Percentiles rank a stretch among this genome's conserved stretches.
phyloP scores from a whole-genome alignment of 2,113 vertebrate genomes.

The Regulus satrapa region DNA sequence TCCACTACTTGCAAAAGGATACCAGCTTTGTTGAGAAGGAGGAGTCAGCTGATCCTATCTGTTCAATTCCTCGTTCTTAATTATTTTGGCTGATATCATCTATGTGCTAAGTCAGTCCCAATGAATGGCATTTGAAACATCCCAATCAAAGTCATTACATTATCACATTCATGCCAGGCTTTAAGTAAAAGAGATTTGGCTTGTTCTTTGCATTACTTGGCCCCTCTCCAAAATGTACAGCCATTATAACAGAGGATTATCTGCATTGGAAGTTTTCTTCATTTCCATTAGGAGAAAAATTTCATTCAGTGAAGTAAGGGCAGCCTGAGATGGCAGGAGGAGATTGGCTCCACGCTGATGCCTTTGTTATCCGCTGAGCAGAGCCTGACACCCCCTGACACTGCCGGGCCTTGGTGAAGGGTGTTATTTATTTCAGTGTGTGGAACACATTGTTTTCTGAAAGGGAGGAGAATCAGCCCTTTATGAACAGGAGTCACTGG shows the following conservation, averaged over 20 bases:
- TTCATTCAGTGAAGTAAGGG: neutral
- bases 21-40: neutral
- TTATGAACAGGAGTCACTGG: slow-evolving; percentile 21
- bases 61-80: neutral
- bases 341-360: neutral
- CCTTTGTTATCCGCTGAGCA: neutral
- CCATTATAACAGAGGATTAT: neutral
- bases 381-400: slow-evolving; percentile 64
- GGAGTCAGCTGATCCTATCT: neutral
- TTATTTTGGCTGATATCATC: neutral
- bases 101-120: neutral
- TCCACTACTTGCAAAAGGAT: neutral
- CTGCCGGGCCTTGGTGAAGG: neutral
- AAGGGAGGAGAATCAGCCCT: slow-evolving; percentile 49
- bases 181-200: slow-evolving; percentile 40
- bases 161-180: slow-evolving; percentile 30
- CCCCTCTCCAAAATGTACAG: neutral
- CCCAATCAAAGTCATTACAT: neutral
- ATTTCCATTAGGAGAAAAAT: slow-evolving; percentile 42
- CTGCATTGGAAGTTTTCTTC: slow-evolving; percentile 35
- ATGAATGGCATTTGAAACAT: neutral
- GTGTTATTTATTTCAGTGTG: slow-evolving; percentile 13
- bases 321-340: slow-evolving; percentile 31
- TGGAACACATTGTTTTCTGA: slow-evolving; percentile 34
- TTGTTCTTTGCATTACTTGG: slow-evolving; percentile 34